Evolutionary conservation across 2,113 vertebrate species (phyloP), one percentile per base, ranked within the genome.

Genomic region (Hemiprocne comata): DNA sequence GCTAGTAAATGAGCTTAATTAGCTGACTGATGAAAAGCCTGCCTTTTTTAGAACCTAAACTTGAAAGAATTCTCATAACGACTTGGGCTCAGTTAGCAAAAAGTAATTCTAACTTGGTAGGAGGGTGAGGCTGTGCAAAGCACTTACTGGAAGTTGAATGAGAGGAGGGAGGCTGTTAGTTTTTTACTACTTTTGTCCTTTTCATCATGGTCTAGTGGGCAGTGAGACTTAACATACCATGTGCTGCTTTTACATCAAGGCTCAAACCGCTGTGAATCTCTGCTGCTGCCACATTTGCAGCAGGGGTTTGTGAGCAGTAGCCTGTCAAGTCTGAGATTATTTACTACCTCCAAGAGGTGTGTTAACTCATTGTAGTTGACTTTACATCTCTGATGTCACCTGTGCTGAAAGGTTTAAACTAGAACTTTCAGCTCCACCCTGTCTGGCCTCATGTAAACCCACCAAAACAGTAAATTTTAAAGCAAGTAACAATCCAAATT

Each of bases 201-300:
- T 73, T 55, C 1, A 0, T 17, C 15, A 0, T 24, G 2, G 3
- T 93, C 3, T 42, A 14, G 25, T 5, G 51, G 2, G 7, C 31
- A 7, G 14, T 13, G n/a, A 57, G 38, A 18, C 33, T 3, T 38
- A 24, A 21, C 0, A 1, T 26, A 23, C 9, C 4, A 0, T 2
- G 2, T 9, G 7, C 48, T 60, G 57, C 57, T 46, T 80, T 51
- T 14, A 15, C 36, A 10, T 29, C 10, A 44, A 38, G 7, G n/a
- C 8, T 21, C 23, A 46, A 51, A 29, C 26, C 25, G 74, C 20
- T 28, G 29, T 36, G 28, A 60, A 42, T 40, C 12, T 8, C 9
- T 60, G 1, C 20, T 70, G 17, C 38, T 74, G 34, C 55, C 24
- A 11, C 33, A 4, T 40, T 34, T 54, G 15, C 25, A 7, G 11